These are phyloP conservation scores for Ochropacha duplaris DNA, from an alignment of 2,888 invertebrate genomes.

Conservation along the genomic window DNA sequence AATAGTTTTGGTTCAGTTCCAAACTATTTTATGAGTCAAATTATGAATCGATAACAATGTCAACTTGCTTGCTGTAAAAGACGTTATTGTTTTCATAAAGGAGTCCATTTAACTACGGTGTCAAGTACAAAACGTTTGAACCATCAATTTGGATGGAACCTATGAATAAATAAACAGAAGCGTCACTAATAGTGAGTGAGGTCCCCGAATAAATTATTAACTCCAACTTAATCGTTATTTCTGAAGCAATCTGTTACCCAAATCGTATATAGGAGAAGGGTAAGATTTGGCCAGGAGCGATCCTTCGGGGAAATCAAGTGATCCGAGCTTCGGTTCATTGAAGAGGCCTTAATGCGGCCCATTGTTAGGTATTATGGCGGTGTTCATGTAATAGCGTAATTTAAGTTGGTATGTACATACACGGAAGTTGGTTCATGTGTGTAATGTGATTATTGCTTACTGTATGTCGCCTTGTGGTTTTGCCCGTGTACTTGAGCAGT, in stretches of 20 bases:
- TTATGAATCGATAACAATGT: no score
- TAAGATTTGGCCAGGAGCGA: conserved; percentile 24
- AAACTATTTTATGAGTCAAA: no score
- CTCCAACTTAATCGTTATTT: conserved; percentile 35
- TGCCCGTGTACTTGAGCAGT: no score
- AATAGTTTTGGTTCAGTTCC: no score
- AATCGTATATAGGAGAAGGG: conserved; percentile 45
- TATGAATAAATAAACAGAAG: neutral
- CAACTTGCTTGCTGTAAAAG: no score
- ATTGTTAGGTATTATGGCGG: conserved; percentile 53
- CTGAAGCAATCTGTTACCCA: conserved; percentile 41
- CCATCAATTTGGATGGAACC: neutral
- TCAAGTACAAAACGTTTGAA: neutral
- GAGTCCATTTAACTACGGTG: neutral
- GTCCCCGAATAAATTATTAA: conserved; percentile 15
- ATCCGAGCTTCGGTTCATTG: conserved; percentile 41
- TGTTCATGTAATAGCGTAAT: conserved; percentile 53
- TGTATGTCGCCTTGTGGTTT: no score
- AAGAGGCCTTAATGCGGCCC: conserved; percentile 44
- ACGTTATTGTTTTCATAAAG: neutral
- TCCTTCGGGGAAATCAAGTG: conserved; percentile 60
- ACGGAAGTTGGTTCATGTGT: conserved; percentile 1
- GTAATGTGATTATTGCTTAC: conserved; percentile 3
- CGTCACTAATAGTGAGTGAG: conserved; percentile 2
- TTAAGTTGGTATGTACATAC: conserved; percentile 50